These are phyloP conservation scores for Diarsia mendica DNA, from an alignment of 2,888 invertebrate genomes.

Conservation along the genomic window DNA sequence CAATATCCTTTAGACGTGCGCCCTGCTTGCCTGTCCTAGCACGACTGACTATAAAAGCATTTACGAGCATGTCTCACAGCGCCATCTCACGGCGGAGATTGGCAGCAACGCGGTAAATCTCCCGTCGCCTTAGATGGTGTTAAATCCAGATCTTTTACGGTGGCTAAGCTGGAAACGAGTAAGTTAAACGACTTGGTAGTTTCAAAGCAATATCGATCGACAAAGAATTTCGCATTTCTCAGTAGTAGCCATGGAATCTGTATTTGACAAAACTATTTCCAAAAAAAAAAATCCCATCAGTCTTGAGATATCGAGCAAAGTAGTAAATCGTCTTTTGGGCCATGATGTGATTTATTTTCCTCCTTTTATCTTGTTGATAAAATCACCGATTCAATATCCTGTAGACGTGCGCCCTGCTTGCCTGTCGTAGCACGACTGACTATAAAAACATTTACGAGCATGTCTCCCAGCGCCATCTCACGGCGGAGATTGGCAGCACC, in stretches of 20 bases:
- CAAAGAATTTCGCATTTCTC: too few species aligned
- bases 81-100: conserved; percentile 86
- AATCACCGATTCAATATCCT: conserved; percentile 58
- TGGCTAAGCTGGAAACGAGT: conserved; percentile 78
- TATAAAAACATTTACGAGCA: conserved; percentile 83
- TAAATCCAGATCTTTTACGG: conserved; percentile 83
- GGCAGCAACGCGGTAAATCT: conserved; percentile 79
- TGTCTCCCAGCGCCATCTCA: conserved; percentile 83
- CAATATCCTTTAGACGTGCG: too few species aligned
- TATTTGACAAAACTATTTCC: too few species aligned
- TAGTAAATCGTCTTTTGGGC: not conserved
- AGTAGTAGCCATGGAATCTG: too few species aligned
- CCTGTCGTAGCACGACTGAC: conserved; percentile 72
- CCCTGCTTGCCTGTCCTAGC: conserved; percentile 67
- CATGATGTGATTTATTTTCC: conserved; percentile 9
- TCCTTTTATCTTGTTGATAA: conserved; percentile 18
- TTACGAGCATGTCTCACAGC: conserved; percentile 81
- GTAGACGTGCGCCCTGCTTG: conserved; percentile 64
- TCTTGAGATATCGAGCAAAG: not conserved
- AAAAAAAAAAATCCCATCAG: too few species aligned
- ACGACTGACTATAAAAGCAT: conserved; percentile 79
- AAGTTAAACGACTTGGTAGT: conserved; percentile 84
- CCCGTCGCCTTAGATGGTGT: conserved; percentile 68
- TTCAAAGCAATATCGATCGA: conserved; percentile 48
- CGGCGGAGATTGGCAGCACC: conserved; percentile 82